Evolutionary conservation across 2,113 vertebrate species (phyloP).

Genomic region (Bombycilla garrulus): DNA sequence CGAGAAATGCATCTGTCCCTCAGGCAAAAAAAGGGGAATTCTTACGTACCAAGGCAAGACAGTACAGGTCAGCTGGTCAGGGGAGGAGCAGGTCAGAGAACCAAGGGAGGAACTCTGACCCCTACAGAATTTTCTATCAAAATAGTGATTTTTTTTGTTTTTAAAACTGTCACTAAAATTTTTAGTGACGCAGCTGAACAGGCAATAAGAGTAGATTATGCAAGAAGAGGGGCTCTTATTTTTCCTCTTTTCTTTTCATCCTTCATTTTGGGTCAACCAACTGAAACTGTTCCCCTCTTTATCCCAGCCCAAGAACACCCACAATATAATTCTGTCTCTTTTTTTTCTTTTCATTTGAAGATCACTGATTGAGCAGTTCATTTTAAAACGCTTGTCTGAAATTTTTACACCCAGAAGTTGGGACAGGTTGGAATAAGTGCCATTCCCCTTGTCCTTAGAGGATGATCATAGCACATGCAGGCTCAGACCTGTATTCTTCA

Average conservation of each 20-base stretch:
- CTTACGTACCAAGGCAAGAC: not conserved
- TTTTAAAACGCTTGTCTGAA: not conserved
- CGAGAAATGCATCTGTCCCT: not conserved
- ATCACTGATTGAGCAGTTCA: not conserved
- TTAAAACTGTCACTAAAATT: not conserved
- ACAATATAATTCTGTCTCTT: not conserved
- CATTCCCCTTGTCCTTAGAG: not conserved
- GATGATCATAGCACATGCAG: not conserved
- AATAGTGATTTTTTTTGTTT: not conserved
- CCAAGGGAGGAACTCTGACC: not conserved
- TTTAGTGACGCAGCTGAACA: not conserved
- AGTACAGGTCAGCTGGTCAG: not conserved
- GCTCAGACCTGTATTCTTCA: not conserved
- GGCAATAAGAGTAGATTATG: not conserved
- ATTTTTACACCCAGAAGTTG: not conserved
- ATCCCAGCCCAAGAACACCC: not conserved
- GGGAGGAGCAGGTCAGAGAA: not conserved
- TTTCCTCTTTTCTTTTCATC: not conserved
- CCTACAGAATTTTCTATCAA: not conserved
- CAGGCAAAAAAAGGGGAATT: not conserved
- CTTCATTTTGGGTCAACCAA: not conserved
- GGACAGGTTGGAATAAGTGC: not conserved
- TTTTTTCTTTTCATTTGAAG: not conserved
- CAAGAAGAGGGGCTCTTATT: not conserved
- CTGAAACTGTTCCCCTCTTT: not conserved